Evolutionary conservation across 2,888 invertebrate genomes (phyloP).

Genomic region (Cantharis flavilabris): DNA sequence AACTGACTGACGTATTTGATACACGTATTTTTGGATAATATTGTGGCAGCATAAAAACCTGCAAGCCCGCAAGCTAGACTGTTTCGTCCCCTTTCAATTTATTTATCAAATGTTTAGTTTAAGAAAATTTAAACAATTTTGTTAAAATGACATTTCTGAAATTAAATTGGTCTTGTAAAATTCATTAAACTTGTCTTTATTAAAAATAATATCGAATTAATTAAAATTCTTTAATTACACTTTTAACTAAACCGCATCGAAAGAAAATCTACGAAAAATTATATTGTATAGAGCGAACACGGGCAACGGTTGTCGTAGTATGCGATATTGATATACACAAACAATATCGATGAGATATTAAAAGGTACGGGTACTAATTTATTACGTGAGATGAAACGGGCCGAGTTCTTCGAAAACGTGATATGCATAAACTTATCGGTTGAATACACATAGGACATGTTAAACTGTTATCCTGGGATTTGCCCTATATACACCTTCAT

Average conservation of each 20-base stretch:
- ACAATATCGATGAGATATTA: slow-evolving; percentile 6
- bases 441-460: slow-evolving; percentile 31
- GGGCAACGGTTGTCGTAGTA: background rate
- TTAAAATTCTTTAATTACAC: background rate
- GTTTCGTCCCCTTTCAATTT: slow-evolving; percentile 4
- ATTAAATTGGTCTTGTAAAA: background rate
- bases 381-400: slow-evolving; percentile 23
- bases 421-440: slow-evolving; percentile 32
- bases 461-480: slow-evolving; percentile 31
- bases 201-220: background rate
- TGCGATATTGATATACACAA: background rate
- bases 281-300: background rate
- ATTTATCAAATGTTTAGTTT: background rate
- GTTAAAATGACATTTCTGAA: background rate
- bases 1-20: slow-evolving; percentile 3
- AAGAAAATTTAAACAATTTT: background rate
- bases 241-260: background rate
- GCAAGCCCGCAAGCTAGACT: background rate
- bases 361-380: slow-evolving; percentile 16
- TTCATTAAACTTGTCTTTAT: background rate
- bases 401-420: slow-evolving; percentile 25
- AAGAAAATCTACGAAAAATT: background rate
- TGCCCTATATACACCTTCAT: slow-evolving; percentile 37
- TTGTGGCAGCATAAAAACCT: background rate
- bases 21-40: slow-evolving; percentile 8